Base-by-base conservation (phyloP, 1,140 invertebrate genomes). In the Achroia grisella region DNA sequence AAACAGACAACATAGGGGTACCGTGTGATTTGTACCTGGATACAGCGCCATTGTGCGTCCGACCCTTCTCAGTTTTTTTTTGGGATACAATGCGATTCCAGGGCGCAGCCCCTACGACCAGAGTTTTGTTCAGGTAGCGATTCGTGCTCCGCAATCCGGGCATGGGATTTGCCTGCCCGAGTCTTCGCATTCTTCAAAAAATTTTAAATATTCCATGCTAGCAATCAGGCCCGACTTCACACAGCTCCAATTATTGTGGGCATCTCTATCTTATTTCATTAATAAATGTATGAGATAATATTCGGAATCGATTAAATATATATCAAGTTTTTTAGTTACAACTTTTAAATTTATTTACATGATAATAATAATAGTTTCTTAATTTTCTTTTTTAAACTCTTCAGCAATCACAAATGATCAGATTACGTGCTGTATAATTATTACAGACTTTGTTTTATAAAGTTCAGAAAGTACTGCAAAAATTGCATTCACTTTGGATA, bases 51-150 rank as follows among this genome's bases (percentile, higher is more conserved):
- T 78, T 81, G 71, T 80, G 43, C 48, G 51, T 41, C 43, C 63
- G 74, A 80, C 80, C 80, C 80, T 79, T 75, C 67, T 65, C 64
- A 55, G 56, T 81, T 84, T 84, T 84, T 84, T 84, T 84, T 82
- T 79, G 72, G 63, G 62, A 48, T 44, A 71, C 74, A 78, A 74
- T 71, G 59, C 58, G 69, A 57, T 64, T 58, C 56, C 62, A 68
- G 68, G 62, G 68, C 57, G 62, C 76, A 68, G 71, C 70, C 74
- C 71, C 66, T 68, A 57, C 63, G 35, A 34, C 13, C 29, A 42
- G 56, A 54, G 52, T 49, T 47, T 39, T 36, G 53, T 48, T 65
- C 80, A 84, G 80, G 80, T 84, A 50, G 44, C 35, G 45, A 31
- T 39, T 29, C 30, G 14, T 30, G 35, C 35, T 14, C 5, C 13